Percentiles rank a stretch among this genome's conserved stretches.
Evolutionary conservation across 2,888 invertebrate genomes (phyloP).

Genomic region (Drosophila borborema): DNA sequence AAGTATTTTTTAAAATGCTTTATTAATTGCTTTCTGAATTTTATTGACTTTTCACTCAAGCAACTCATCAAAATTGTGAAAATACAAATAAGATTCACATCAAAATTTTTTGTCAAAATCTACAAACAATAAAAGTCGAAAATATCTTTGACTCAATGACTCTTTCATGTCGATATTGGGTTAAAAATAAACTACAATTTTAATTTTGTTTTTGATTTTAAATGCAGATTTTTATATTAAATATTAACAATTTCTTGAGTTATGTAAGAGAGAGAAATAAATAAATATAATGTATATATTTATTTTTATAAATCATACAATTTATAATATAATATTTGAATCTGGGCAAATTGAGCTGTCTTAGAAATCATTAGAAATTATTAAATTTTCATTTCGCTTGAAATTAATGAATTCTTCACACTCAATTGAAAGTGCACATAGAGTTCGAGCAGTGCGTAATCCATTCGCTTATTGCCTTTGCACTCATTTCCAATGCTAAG

Average conservation of each 20-base stretch:
- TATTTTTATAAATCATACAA: too few relatives aligned
- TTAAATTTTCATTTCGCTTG: not conserved
- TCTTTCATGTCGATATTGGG: not conserved
- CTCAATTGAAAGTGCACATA: not conserved
- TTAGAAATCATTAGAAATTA: not conserved
- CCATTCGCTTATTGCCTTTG: not conserved
- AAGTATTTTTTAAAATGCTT: not conserved
- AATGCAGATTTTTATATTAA: too few relatives aligned
- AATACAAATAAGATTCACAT: not conserved
- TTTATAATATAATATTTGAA: too few relatives aligned
- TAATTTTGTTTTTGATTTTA: too few relatives aligned
- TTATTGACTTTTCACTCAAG: not conserved
- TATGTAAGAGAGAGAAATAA: too few relatives aligned
- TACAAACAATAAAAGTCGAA: not conserved
- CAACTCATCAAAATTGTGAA: not conserved
- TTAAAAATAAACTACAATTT: too few relatives aligned
- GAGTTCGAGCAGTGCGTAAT: not conserved
- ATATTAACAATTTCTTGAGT: too few relatives aligned
- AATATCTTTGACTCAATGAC: not conserved
- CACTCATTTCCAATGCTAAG: slow-evolving; percentile 5
- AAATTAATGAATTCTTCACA: not conserved
- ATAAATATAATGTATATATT: too few relatives aligned
- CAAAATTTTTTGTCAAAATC: not conserved
- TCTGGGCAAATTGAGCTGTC: too few relatives aligned
- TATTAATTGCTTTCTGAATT: not conserved